Percentiles rank a stretch among this genome's conserved stretches.
Evolutionary conservation across 2,113 vertebrate genomes (phyloP).

Genomic region (Lophochroa leadbeateri): DNA sequence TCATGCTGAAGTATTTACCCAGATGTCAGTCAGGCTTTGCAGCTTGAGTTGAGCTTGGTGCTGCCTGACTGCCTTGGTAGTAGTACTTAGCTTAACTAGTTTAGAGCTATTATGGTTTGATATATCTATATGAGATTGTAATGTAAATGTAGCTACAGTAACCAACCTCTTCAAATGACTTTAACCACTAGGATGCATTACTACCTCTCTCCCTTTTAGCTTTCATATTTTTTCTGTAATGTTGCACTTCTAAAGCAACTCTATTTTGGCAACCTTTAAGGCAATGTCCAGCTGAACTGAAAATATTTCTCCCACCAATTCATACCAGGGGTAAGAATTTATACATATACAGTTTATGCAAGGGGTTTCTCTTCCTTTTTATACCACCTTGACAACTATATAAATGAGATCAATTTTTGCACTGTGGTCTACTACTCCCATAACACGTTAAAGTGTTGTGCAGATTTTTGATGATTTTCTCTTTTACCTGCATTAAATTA

Average conservation of each 20-base stretch:
- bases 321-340: background rate
- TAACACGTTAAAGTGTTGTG: background rate
- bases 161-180: background rate
- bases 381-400: background rate
- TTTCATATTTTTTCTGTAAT: background rate
- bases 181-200: background rate
- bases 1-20: constrained; percentile 5
- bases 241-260: background rate
- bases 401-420: background rate
- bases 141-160: background rate
- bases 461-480: background rate
- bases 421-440: background rate
- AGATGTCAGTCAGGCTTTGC: constrained; percentile 47
- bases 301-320: background rate
- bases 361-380: background rate
- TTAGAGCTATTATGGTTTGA: constrained; percentile 1
- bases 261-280: background rate
- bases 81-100: background rate
- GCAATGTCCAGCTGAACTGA: background rate
- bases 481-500: background rate
- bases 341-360: background rate
- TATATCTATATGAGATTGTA: background rate
- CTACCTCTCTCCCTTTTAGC: background rate
- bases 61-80: background rate
- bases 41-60: background rate